Conservation (phyloP, 2,797 vertebrate genomes). For the Chaunax sp. region DNA sequence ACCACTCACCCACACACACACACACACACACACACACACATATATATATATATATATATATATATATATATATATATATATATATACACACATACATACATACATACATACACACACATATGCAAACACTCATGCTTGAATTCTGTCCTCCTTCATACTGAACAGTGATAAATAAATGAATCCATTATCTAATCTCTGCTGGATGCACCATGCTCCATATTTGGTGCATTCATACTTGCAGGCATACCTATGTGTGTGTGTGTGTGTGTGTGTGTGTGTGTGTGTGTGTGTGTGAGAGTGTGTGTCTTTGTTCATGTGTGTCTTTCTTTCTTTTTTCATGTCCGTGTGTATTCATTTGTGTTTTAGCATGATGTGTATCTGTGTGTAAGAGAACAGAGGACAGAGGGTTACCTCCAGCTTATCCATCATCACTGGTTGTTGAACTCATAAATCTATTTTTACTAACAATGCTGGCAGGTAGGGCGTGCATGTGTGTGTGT, state of each 20-base stretch:
- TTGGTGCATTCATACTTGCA: slow-evolving; percentile 5
- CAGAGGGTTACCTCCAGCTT: slow-evolving; percentile 75
- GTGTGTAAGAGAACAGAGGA: slow-evolving; percentile 37
- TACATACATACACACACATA: background rate
- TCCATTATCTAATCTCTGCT: slow-evolving; percentile 22
- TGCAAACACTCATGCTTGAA: background rate
- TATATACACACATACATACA: background rate
- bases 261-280: background rate
- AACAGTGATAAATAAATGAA: slow-evolving; percentile 15
- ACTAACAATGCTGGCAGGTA: slow-evolving; percentile 73
- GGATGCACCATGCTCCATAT: background rate
- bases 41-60: background rate
- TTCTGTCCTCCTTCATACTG: background rate
- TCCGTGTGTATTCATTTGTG: background rate
- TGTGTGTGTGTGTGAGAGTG: background rate
- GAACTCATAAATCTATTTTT: slow-evolving; percentile 79
- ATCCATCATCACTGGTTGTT: slow-evolving; percentile 80
- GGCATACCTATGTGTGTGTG: background rate
- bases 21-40: background rate
- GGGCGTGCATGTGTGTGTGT: slow-evolving; percentile 12
- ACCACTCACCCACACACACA: slow-evolving; percentile 2
- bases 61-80: background rate
- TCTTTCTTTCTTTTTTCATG: too few species aligned
- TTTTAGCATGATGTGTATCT: slow-evolving; percentile 8
- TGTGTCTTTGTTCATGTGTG: background rate